Conservation (phyloP, 2,113 vertebrate species). For the Canis aureus region DNA sequence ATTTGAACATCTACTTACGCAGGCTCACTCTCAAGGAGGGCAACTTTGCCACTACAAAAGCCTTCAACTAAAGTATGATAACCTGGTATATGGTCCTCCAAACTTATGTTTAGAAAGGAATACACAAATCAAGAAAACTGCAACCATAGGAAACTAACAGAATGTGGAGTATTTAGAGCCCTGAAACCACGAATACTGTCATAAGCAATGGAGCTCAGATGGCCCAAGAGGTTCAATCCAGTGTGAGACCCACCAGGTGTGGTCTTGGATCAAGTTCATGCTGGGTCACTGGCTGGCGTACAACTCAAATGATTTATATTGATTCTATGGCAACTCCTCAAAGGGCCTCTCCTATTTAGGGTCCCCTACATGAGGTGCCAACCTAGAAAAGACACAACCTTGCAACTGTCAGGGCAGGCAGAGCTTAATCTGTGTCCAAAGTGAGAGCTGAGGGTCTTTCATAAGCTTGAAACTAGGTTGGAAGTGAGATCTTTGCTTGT, state of each 20-base stretch:
- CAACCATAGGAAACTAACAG: background rate
- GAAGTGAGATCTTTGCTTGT: background rate
- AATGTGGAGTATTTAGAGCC: background rate
- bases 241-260: background rate
- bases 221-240: background rate
- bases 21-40: background rate
- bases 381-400: background rate
- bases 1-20: background rate
- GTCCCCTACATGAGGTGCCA: fast-evolving
- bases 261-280: background rate
- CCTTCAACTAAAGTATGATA: background rate
- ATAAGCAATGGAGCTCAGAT: background rate
- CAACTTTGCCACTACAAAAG: background rate
- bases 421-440: background rate
- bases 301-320: background rate
- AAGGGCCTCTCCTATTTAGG: background rate
- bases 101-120: background rate
- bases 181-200: background rate
- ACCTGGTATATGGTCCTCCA: background rate
- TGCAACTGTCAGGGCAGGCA: background rate
- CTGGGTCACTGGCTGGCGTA: background rate
- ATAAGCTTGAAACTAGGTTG: background rate
- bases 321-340: background rate
- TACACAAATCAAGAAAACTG: background rate
- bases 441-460: background rate